A percentile compares a stretch with the other conserved stretches of the same genome.
Evolutionary conservation across 2,888 invertebrate species (phyloP).

Genomic region (Drosophila mayaguana): DNA sequence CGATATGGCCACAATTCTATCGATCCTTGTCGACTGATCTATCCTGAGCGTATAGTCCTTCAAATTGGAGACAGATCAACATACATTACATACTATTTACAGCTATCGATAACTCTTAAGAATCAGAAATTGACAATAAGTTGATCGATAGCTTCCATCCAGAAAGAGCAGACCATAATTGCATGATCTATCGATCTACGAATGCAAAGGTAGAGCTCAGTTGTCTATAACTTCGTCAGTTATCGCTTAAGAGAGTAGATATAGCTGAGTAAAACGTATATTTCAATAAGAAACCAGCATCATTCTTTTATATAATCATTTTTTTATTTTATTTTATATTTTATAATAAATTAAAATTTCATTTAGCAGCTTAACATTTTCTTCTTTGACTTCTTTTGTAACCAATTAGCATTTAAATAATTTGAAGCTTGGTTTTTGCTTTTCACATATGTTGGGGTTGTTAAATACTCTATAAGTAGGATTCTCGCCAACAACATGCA

Average conservation of each 20-base stretch:
- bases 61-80: too few relatives aligned
- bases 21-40: neutral
- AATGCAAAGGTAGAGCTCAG: too few relatives aligned
- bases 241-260: too few relatives aligned
- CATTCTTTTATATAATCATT: slow-evolving; percentile 10
- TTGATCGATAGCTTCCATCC: too few relatives aligned
- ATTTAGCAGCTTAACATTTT: slow-evolving; percentile 63
- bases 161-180: too few relatives aligned
- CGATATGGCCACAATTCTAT: neutral
- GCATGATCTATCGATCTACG: neutral
- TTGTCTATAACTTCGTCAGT: too few relatives aligned
- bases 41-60: neutral
- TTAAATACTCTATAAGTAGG: slow-evolving; percentile 9
- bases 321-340: slow-evolving; percentile 44
- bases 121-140: too few relatives aligned
- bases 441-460: slow-evolving; percentile 3
- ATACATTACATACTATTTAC: too few relatives aligned
- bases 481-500: neutral
- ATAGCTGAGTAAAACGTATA: neutral
- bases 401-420: slow-evolving; percentile 54
- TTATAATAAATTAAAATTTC: slow-evolving; percentile 75
- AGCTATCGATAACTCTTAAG: too few relatives aligned
- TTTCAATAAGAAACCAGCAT: neutral
- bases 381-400: slow-evolving; percentile 15
- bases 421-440: slow-evolving; percentile 40